Percentiles rank a stretch among this genome's conserved stretches.
These are phyloP conservation scores for Leuciscus waleckii DNA, from an alignment of 2,797 vertebrate genomes.

Conservation along the genomic window DNA sequence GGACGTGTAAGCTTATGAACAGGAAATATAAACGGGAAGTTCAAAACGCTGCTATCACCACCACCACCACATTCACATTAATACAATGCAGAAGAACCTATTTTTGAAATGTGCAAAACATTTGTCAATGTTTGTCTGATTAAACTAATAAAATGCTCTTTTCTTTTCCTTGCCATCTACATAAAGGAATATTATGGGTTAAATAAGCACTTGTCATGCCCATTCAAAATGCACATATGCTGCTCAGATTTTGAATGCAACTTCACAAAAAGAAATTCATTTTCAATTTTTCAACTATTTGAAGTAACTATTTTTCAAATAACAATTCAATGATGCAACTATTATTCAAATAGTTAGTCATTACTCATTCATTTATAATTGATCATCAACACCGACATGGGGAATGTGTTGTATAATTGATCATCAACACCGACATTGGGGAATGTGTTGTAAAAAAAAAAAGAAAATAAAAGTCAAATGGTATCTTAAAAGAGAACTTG, in stretches of 20 bases:
- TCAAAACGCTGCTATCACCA: neutral
- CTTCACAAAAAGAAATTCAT: neutral
- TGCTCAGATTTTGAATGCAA: neutral
- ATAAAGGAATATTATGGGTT: neutral
- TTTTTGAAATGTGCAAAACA: neutral
- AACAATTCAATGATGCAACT: no score
- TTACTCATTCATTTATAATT: neutral
- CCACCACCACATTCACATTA: neutral
- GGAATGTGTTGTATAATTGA: neutral
- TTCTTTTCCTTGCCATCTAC: neutral
- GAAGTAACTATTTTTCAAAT: no score
- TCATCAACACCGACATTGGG: neutral
- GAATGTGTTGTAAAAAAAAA: neutral
- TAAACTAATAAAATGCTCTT: neutral
- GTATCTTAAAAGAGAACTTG: neutral
- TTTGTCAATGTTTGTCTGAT: neutral
- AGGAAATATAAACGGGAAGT: constrained; percentile 14
- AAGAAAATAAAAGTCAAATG: no score
- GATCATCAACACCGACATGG: neutral
- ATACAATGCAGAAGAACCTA: neutral
- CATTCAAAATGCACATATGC: neutral
- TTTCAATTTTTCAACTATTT: no score
- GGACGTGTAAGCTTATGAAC: neutral
- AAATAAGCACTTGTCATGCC: neutral
- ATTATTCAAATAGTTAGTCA: no score